Base-by-base conservation (phyloP, 30 jellyfish, hydroid and myxozoan genomes). In the Mastigias papua region DNA sequence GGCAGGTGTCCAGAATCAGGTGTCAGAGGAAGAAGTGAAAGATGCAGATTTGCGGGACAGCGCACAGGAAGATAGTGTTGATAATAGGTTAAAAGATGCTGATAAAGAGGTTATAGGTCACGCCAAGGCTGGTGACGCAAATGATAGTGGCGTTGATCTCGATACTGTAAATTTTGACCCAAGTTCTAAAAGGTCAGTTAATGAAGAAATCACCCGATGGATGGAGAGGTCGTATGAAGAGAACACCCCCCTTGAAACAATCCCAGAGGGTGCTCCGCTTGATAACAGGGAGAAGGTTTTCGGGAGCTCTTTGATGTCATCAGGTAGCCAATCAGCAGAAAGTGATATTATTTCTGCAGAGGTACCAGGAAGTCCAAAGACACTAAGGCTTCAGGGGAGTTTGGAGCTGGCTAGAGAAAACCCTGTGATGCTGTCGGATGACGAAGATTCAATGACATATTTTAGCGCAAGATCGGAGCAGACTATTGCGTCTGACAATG, bases 381-480 rank as follows among this genome's bases (percentile, higher is more conserved):
- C 7, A 29, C 37, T 4, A 3, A 61, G 50, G 67, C 76, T 87
- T 31, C 95, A 71, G 33, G 79, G 73, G 30, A 87, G 97, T 86
- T 27, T 87, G 96, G 97, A 87, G 70, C 32, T 81, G 57, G 73
- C 98, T 20, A 88, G 67, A 28, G 90, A 91, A 25, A 84, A 91
- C 58, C 97, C 91, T 28, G 48, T 91, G 25, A 58, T 84, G 62
- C 73, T 84, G 57, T 75, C 91, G 23, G 92, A 83, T 80, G 98
- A 89, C 61, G 97, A 86, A 22, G 95, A 87, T 75, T 72, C 97
- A 23, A 42, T 80, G 63, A 88, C 98, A 25, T 94, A 88, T 81
- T 48, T 85, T 73, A 94, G 97, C 73, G 98, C 98, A 51, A 57
- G 97, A 33, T 94, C 98, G 50, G 96, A 89, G 54, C 62, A 82